Evolutionary conservation across 2,113 vertebrate genomes (phyloP), one percentile per base, ranked within the genome.

Genomic region (Coryphaenoides rupestris): DNA sequence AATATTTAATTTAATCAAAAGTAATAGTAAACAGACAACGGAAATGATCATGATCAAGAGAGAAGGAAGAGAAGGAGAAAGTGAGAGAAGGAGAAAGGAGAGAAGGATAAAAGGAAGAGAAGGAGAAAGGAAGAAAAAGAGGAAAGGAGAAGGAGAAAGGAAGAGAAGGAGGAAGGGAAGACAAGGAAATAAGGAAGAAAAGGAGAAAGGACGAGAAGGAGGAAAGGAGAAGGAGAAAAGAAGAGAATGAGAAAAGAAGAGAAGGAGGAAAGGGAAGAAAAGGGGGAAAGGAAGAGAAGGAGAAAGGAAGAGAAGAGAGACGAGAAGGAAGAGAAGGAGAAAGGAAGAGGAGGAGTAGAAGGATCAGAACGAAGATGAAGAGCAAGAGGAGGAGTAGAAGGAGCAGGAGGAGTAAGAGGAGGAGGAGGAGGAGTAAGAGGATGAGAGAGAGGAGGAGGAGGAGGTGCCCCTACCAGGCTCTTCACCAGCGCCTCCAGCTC

Each of bases 401-500:
- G 7, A 46, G 28, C 19, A 17, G 1, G 47, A 52, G 49, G 24
- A 24, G 23, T 3, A 2, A 23, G 19, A 22, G 24, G 22, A 28
- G 4, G 47, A 49, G 14, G 16, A 16, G 15, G 46, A 47, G 46
- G 2, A 16, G 10, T 3, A 47, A 16, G 3, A 16, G 47, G 14
- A 49, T 3, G 47, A n/a, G 19, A 14, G 21, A 14, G 26, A 2
- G 5, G 1, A 6, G 2, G 3, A 6, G 19, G n/a, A n/a, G n/a
- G n/a, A n/a, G n/a, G n/a, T n/a, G 10, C 17, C 2, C 1, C 68
- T 74, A 93, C 92, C 89, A 94, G 85, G 76, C 91, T 92, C 73
- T 91, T 89, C 26, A 93, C 84, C 49, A 94, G 88, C 24, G 19
- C 67, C 50, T 91, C 91, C 78, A 93, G 83, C 68, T 90, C 88